Conservation (phyloP, 2,113 vertebrate species). For the Atrichornis clamosus region DNA sequence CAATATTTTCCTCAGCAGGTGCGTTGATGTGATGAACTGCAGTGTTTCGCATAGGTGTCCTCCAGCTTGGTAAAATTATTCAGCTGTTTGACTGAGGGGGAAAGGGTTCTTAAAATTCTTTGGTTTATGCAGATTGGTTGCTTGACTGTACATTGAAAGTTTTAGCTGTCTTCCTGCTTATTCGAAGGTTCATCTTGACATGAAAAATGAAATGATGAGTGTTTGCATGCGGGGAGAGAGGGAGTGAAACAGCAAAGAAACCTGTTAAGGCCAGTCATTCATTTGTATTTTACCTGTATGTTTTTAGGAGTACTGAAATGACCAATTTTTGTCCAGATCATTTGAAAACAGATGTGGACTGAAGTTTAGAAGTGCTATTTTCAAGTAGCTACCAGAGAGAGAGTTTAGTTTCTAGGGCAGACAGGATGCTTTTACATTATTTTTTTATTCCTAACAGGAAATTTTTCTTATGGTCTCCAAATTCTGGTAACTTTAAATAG, state of each 20-base stretch:
- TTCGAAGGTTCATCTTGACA: neutral
- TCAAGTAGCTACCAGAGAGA: neutral
- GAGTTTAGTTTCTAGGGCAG: neutral
- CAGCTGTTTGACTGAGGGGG: neutral
- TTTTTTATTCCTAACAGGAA: neutral
- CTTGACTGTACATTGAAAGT: neutral
- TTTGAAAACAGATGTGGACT: neutral
- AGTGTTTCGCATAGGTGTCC: neutral
- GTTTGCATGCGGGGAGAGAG: neutral
- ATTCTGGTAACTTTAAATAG: neutral
- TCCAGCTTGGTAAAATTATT: neutral
- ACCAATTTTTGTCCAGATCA: neutral
- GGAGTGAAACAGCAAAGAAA: neutral
- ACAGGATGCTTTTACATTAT: neutral
- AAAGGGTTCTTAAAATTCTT: neutral
- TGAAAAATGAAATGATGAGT: neutral
- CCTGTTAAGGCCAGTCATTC: neutral
- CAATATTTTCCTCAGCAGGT: neutral
- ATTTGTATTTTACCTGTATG: neutral
- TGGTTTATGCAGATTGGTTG: neutral
- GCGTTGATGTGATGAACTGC: neutral
- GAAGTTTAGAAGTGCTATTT: neutral
- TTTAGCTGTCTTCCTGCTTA: neutral
- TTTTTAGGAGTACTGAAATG: neutral
- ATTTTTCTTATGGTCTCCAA: neutral